Base-by-base conservation (phyloP, 2,797 vertebrate species). In the Schizopygopsis pylzovi region DNA sequence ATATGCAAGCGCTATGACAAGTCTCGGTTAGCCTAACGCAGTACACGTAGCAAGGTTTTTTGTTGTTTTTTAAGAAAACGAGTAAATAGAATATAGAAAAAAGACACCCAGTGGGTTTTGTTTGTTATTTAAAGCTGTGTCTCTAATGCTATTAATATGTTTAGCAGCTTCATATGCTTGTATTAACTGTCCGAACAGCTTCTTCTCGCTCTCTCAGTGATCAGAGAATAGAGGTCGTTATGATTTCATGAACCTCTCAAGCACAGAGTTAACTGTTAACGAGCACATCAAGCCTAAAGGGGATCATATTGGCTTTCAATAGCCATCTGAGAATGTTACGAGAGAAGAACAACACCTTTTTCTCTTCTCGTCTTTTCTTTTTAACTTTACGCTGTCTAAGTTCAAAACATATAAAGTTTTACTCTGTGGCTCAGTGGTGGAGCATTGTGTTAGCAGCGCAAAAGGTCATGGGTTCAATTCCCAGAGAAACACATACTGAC, bases 81-180 rank as follows among this genome's bases (percentile, higher is more conserved):
- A 33, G 33, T 33, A 33, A 33, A 33, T 33, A 33, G 33, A 33
- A 33, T 33, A 33, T 33, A 33, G 33, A 33, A 3, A 33, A 33
- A 33, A 33, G 33, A 33, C 2, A 33, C 33, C 2, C 33, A 33
- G 33, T 33, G 33, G 33, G 2, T 33, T 33, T 33, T 33, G 33
- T 33, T 33, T 33, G 33, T 33, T 33, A 3, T 33, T 33, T 33
- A 33, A 33, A 33, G 33, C 33, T 33, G 33, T 33, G 33, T 22
- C 28, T 76, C 12, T 79, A 79, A 43, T 45, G 22, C 22, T 79
- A 20, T 78, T 59, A 16, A 78, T 41, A 78, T 41, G 52, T 43
- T 61, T 61, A 61, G 3, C 54, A 78, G 22, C 20, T 59, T 59
- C 37, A 28, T n/a, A 43, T 45, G 70, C 15, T n/a, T 72, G 11